Evolutionary conservation across 1,140 invertebrate species (phyloP), one percentile per base, ranked within the genome.

Genomic region (Nymphalis io): DNA sequence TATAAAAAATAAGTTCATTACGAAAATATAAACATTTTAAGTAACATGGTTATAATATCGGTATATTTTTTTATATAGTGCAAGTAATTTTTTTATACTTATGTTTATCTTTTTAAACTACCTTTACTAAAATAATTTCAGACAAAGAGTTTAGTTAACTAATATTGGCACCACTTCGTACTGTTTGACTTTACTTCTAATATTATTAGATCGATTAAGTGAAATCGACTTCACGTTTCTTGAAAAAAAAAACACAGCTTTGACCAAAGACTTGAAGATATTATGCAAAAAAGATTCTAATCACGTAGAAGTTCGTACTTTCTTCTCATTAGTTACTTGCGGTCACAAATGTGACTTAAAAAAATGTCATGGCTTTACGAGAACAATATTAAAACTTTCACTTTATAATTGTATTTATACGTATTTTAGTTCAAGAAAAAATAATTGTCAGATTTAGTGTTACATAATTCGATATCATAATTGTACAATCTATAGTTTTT

Each of bases 311-410:
- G 74, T 68, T 74, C 66, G 70, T 71, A 83, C 85, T 88, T 89
- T 89, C 83, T 76, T 87, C 76, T 84, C 85, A 87, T 89, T 89
- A 88, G 79, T 67, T 69, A 70, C 70, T 76, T 83, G 80, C 81
- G 81, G 77, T 83, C 63, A 68, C 73, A 79, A 77, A 57, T 74
- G 76, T 76, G 81, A 69, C 72, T 67, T 70, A 69, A 77, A 79
- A 82, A 81, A 80, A 80, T 83, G 72, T 74, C 79, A 75, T 72
- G 73, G 44, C 82, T 79, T 79, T 75, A 67, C 65, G 76, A 75
- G 74, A 79, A 85, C 75, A 79, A 76, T 81, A 81, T 82, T 80
- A 77, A 75, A 75, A 82, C 87, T 87, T 89, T 89, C 86, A 83
- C 83, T 82, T 68, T 74, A 18, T 38, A 33, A 42, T 15, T 12